These are phyloP conservation scores for Sebastiscus tertius DNA, from an alignment of 2,797 vertebrate species.

Conservation along the genomic window DNA sequence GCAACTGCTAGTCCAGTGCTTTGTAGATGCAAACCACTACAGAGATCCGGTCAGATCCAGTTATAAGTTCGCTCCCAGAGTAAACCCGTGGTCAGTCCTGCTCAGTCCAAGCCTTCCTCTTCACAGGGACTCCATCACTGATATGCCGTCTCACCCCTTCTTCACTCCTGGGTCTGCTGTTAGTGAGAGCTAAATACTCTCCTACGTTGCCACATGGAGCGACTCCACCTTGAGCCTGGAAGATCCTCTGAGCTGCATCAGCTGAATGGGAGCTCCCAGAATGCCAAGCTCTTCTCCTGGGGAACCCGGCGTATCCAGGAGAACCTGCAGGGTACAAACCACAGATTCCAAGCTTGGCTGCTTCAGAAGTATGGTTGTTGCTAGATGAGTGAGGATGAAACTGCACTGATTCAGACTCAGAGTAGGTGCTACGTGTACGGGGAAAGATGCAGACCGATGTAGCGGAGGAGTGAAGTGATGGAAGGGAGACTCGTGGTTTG, in stretches of 20 bases:
- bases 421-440: conserved; percentile 63
- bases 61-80: neutral
- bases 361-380: neutral
- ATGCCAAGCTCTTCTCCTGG: conserved; percentile 78
- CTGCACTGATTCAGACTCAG: conserved; percentile 72
- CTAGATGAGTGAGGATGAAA: conserved; percentile 19
- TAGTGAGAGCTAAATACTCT: neutral
- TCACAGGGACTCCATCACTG: conserved; percentile 72
- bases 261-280: conserved; percentile 81
- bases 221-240: conserved; percentile 32
- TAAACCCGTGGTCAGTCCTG: conserved; percentile 8
- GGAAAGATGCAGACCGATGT: conserved; percentile 15
- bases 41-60: neutral
- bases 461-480: conserved; percentile 13
- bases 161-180: conserved; percentile 75
- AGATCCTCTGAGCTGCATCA: conserved; percentile 68
- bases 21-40: neutral
- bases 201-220: neutral
- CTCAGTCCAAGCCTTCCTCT: conserved; percentile 83
- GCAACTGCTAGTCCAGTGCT: neutral
- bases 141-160: conserved; percentile 59
- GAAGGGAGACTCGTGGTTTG: conserved; percentile 33
- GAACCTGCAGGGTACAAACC: neutral
- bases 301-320: conserved; percentile 10
- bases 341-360: neutral